phyloP scores from a whole-genome alignment of 2,797 vertebrate genomes.

The Myotis findleyi region DNA sequence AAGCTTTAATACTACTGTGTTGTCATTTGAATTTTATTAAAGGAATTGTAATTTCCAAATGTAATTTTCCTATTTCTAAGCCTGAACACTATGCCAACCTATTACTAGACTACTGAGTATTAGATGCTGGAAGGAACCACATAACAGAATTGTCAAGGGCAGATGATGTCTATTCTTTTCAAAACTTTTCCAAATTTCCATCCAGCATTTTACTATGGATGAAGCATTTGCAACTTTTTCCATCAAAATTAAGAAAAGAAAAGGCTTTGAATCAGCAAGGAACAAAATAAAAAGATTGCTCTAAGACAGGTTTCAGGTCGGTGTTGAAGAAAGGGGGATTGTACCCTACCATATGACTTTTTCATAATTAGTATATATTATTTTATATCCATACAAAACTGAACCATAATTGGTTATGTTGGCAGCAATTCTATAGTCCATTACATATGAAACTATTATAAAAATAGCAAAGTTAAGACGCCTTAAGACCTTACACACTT shows the following conservation, averaged over 20 bases:
- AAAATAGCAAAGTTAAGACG: conserved; percentile 36
- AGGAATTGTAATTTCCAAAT: conserved; percentile 12
- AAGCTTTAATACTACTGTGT: conserved; percentile 45
- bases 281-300: conserved; percentile 30
- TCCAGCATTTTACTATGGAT: neutral
- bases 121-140: neutral
- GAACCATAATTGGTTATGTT: conserved; percentile 31
- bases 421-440: neutral
- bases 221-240: conserved; percentile 3
- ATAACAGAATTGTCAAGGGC: neutral
- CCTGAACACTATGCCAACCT: neutral
- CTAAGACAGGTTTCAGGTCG: neutral
- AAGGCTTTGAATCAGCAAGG: conserved; percentile 46
- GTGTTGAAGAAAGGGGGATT: neutral
- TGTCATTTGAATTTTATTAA: neutral
- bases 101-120: neutral
- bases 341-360: neutral
- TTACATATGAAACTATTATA: neutral
- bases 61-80: conserved; percentile 42
- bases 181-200: conserved; percentile 35
- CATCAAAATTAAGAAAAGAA: conserved; percentile 52
- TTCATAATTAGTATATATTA: conserved; percentile 15
- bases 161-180: neutral
- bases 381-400: neutral
- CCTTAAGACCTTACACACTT: neutral